Base-by-base conservation (phyloP, 92 coral and sea anemone species). In the Siderastrea radians region DNA sequence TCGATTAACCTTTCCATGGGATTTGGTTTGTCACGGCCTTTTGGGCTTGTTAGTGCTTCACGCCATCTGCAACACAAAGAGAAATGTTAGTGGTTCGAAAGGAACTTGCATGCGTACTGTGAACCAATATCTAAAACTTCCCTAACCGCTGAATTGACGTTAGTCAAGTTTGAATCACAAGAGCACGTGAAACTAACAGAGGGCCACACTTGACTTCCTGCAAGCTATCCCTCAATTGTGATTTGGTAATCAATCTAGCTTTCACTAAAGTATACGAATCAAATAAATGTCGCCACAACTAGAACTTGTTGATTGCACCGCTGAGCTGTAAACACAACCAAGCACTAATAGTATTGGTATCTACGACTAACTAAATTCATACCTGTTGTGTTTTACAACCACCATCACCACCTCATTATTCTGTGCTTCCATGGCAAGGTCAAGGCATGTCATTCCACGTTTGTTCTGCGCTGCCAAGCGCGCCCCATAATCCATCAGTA, bases 301-400 rank as follows among this genome's bases (percentile, higher is more conserved):
- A 26, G 38, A 26, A 26, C 38, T 26, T 26, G 38, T 26, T 26
- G 38, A 26, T 26, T 26, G 38, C 38, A 26, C 38, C 38, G 38
- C 38, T 26, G 38, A 26, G 38, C 38, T 26, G 38, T 26, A 26
- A 26, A 26, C 38, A 26, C 38, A 26, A 0, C 38, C 38, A 26
- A 26, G 38, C 38, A 26, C 38, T 26, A 26, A 26, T 26, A 26
- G 38, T 26, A 26, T 26, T 26, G 38, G 38, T 26, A 26, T 26
- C 38, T 26, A 10, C 1, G 10, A 53, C 65, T 61, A 61, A 61
- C 65, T 13, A 10, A 10, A 10, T 61, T 48, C 44, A 17, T 19
- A 90, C 94, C 94, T 86, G 73, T 76, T 62, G 61, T 91, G 94
- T 63, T 87, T 91, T n/a, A 91, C 82, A 75, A 91, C 48, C 9